These are phyloP conservation scores for Drosophila tsacasi DNA, from an alignment of 1,140 invertebrate species.

Conservation along the genomic window DNA sequence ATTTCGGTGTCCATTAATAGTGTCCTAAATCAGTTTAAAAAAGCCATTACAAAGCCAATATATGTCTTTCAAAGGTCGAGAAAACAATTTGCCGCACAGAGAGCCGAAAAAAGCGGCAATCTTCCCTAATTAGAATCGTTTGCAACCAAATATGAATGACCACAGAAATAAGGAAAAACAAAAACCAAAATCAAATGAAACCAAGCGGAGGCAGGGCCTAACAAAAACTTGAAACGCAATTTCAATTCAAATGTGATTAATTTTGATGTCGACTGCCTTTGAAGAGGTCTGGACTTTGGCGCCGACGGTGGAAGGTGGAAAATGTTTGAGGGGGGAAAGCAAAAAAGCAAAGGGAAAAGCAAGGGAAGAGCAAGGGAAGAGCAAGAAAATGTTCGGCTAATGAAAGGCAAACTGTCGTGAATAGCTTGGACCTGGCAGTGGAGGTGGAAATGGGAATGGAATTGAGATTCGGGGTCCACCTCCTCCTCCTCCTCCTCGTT, in stretches of 20 bases:
- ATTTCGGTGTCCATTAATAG: not conserved
- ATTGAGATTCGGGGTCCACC: conserved; percentile 2
- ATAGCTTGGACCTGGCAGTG: conserved; percentile 5
- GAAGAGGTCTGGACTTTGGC: conserved; percentile 47
- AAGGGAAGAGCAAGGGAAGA: not conserved
- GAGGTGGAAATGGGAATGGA: not conserved
- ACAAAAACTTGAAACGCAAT: conserved; percentile 62
- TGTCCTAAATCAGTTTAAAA: not conserved
- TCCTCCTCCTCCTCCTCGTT: conserved; percentile 1
- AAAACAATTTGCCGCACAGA: not conserved
- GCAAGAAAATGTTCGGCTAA: conserved; percentile 21
- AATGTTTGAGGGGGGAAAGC: not conserved
- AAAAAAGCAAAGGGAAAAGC: not conserved
- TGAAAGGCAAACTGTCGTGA: conserved; percentile 38
- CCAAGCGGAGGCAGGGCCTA: conserved; percentile 18
- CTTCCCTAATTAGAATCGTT: conserved; percentile 38
- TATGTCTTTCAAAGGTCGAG: not conserved
- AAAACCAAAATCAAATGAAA: conserved; percentile 38
- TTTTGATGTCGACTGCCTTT: conserved; percentile 66
- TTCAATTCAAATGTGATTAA: conserved; percentile 78
- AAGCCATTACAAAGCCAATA: not conserved
- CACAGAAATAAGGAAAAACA: conserved; percentile 19
- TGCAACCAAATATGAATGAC: conserved; percentile 36
- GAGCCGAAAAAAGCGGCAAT: conserved; percentile 7
- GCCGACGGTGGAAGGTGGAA: not conserved